Conservation (phyloP, 2,888 invertebrate species). For the Cremastinae sp. region DNA sequence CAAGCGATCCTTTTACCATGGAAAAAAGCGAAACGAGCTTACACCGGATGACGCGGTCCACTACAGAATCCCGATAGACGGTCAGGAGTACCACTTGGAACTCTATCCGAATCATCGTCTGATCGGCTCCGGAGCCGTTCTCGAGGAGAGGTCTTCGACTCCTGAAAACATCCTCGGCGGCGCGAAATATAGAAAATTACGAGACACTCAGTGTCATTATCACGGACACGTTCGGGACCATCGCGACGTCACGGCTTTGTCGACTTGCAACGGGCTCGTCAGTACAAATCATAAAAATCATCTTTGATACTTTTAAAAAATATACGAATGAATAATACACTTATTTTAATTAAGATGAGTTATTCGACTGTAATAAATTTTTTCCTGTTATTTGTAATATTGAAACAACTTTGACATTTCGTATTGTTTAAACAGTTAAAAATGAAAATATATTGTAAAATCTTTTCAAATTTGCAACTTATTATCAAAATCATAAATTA, state of each 20-base stretch:
- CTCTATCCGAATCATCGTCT: constrained; percentile 76
- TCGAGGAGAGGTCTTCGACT: constrained; percentile 64
- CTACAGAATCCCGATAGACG: constrained; percentile 76
- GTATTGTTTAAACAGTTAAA: no score
- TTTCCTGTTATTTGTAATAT: no score
- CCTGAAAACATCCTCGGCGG: constrained; percentile 47
- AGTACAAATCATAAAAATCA: constrained; percentile 52
- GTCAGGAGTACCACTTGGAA: constrained; percentile 75
- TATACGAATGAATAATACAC: neutral
- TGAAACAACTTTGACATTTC: no score
- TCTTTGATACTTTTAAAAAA: neutral
- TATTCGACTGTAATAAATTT: no score
- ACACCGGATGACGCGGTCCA: constrained; percentile 72
- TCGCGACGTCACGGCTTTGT: constrained; percentile 76
- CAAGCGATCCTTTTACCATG: constrained; percentile 65
- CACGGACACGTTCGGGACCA: constrained; percentile 78
- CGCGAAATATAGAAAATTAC: constrained; percentile 67
- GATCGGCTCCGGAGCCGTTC: constrained; percentile 75
- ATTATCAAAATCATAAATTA: no score
- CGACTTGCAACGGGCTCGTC: constrained; percentile 78
- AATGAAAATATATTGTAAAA: no score
- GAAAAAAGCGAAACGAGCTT: constrained; percentile 61
- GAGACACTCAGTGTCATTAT: constrained; percentile 78
- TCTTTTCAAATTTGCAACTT: no score
- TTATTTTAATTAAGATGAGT: no score